phyloP scores from a whole-genome alignment of 1,140 invertebrate genomes.

The Sinella curviseta region DNA sequence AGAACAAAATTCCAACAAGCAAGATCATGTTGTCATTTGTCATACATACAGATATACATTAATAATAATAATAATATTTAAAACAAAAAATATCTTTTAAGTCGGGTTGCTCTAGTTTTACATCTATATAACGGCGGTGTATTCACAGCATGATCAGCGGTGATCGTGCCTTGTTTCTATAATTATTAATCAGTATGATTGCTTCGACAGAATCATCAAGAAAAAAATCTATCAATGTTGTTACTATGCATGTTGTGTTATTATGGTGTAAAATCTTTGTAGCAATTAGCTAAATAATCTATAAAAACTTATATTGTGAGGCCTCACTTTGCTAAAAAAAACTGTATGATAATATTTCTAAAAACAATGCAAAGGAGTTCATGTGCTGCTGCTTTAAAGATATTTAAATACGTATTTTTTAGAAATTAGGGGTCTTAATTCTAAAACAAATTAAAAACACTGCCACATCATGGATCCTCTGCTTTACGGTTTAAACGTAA shows the following conservation, averaged over 20 bases:
- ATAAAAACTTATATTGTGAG: too few relatives aligned
- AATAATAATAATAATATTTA: too few relatives aligned
- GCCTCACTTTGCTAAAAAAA: too few relatives aligned
- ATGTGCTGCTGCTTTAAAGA: slow-evolving; percentile 9
- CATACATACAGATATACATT: neutral
- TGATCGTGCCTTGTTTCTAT: slow-evolving; percentile 22
- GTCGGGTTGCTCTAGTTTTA: neutral
- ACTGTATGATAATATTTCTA: neutral
- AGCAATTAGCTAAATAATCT: too few relatives aligned
- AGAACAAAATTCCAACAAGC: neutral
- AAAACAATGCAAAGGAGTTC: neutral
- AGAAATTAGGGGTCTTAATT: neutral
- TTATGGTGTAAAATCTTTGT: too few relatives aligned
- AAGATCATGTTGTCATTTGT: neutral
- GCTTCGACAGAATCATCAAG: too few relatives aligned
- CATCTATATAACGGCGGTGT: neutral
- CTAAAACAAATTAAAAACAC: neutral
- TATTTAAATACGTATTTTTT: neutral
- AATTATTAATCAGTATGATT: neutral
- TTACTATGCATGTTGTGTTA: too few relatives aligned
- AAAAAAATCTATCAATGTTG: too few relatives aligned
- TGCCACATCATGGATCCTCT: slow-evolving; percentile 14
- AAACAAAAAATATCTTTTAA: too few relatives aligned
- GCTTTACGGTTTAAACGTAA: neutral
- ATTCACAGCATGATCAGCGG: slow-evolving; percentile 18